Percentiles rank a stretch among this genome's conserved stretches.
These are phyloP conservation scores for Ischnura elegans DNA, from an alignment of 2,888 invertebrate genomes.

Conservation along the genomic window DNA sequence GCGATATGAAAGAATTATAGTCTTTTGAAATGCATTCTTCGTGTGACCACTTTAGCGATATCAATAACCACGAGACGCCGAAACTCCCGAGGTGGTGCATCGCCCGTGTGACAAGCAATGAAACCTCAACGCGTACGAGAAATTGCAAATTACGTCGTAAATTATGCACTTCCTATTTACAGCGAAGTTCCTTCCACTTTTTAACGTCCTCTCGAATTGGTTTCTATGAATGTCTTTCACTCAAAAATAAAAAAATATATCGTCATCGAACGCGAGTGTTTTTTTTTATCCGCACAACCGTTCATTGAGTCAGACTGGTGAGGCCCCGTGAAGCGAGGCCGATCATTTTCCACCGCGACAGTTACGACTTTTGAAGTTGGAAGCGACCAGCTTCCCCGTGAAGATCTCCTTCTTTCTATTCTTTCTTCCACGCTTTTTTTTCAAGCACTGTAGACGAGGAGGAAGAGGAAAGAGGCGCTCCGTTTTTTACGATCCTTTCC, in stretches of 20 bases:
- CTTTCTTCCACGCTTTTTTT: background rate
- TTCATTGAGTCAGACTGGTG: constrained; percentile 6
- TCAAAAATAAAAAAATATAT: background rate
- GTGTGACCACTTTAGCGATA: background rate
- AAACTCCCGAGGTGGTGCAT: constrained; percentile 15
- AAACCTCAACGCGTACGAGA: background rate
- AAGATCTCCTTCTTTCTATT: constrained; percentile 40
- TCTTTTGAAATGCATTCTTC: background rate
- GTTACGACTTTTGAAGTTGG: constrained; percentile 41
- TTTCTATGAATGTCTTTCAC: constrained; percentile 31
- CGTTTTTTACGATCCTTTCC: constrained; percentile 51
- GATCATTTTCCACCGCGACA: constrained; percentile 28
- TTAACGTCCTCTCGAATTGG: background rate
- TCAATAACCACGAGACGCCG: background rate
- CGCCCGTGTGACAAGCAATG: background rate
- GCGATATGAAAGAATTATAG: background rate
- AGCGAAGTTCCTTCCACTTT: background rate
- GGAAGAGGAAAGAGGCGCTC: background rate
- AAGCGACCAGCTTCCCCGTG: constrained; percentile 48
- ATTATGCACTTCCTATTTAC: background rate
- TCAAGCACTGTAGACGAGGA: background rate
- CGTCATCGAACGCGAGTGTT: background rate
- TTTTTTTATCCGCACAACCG: background rate
- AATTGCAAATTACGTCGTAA: constrained; percentile 22
- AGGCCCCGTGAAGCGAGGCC: constrained; percentile 5